Percentiles rank a stretch among this genome's conserved stretches.
Conservation (phyloP, 1,140 invertebrate genomes). For the Macrobrachium nipponense region DNA sequence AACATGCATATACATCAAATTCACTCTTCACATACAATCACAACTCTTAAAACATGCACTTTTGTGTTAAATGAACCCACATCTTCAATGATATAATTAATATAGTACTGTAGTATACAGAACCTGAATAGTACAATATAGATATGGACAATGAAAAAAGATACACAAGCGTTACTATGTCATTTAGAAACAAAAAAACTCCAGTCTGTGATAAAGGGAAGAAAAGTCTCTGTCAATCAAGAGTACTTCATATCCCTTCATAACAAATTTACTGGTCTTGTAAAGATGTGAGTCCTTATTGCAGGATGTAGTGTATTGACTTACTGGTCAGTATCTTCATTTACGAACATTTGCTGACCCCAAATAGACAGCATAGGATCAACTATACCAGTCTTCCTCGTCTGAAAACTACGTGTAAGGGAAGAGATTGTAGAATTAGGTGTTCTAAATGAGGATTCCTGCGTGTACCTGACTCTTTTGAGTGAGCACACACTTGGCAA, state of each 20-base stretch:
- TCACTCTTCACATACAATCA: too few species aligned
- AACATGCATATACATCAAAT: too few species aligned
- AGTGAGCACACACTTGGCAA: slow-evolving; percentile 13
- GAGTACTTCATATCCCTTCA: slow-evolving; percentile 22
- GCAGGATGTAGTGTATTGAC: slow-evolving; percentile 69
- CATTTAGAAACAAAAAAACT: too few species aligned
- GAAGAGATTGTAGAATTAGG: slow-evolving; percentile 57
- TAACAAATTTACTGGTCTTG: background rate
- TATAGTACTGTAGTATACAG: too few species aligned
- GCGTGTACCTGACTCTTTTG: slow-evolving; percentile 1
- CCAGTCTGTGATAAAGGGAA: too few species aligned
- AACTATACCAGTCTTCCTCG: slow-evolving; percentile 93
- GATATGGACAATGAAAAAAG: too few species aligned
- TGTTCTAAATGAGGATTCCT: background rate
- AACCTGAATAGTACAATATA: too few species aligned
- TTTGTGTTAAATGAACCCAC: too few species aligned
- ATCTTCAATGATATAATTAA: too few species aligned
- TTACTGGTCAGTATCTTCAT: slow-evolving; percentile 96
- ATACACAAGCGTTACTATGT: too few species aligned
- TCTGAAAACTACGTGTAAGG: slow-evolving; percentile 84
- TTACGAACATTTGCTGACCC: slow-evolving; percentile 96
- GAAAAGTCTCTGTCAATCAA: background rate
- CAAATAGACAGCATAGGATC: slow-evolving; percentile 97
- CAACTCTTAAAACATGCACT: too few species aligned
- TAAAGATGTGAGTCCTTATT: slow-evolving; percentile 23